Evolutionary conservation across 2,888 invertebrate species (phyloP), one percentile per base, ranked within the genome.

Genomic region (Danaus chrysippus): DNA sequence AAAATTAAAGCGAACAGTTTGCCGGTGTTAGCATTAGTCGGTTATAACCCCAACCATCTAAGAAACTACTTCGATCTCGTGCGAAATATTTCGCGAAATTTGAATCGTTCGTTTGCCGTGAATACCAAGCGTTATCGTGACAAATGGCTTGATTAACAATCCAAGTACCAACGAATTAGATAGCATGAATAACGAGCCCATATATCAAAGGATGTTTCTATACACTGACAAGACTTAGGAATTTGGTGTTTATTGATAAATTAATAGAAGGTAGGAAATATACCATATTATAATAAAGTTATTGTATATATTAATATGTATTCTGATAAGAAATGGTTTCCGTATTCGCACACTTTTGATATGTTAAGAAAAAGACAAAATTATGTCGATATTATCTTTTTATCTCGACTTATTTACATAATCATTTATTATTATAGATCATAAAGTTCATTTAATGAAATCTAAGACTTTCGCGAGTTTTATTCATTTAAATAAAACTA

Each of bases 111-210:
- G 75, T 77, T 76, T 75, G 70, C 77, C 76, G 78, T 79, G 85
- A 86, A 86, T 83, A 80, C 81, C 80, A 76, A 84, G 82, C 81
- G 81, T 75, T 85, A 86, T 87, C 84, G 84, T 89, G 89, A 89
- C 86, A 87, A 89, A 89, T 89, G 83, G 82, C 78, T 75, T 87
- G 87, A 89, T 88, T 89, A 88, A 87, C 87, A 87, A 86, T 83
- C 84, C 85, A 73, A 77, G 81, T 80, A 80, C 71, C 78, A 76
- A 75, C 78, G 78, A 76, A 79, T 82, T 86, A 87, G 89, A 88
- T 86, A 86, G 87, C 76, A 83, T 83, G 82, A 81, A 82, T 90
- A 90, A 90, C 89, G 88, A 87, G 83, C 82, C 81, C 82, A 90
- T 90, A 87, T 86, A 88, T 90, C 88, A 90, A 86, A 87, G 87